Evolutionary conservation across 2,113 vertebrate species (phyloP).

Genomic region (Tetraodon nigroviridis): DNA sequence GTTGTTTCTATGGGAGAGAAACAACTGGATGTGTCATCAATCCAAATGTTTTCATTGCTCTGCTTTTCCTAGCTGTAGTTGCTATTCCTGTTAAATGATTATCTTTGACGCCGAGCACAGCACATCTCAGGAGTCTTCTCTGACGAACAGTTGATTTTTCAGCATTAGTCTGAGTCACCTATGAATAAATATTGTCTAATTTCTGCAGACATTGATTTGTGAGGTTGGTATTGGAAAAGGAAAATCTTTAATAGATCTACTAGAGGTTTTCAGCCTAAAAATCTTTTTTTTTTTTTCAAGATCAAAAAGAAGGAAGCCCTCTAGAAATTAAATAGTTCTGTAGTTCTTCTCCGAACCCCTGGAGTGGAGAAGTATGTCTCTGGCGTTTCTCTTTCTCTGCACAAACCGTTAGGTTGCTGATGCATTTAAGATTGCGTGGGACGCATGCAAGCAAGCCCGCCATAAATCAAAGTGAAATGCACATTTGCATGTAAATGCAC

Average conservation of each 20-base stretch:
- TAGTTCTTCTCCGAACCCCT: too few species aligned
- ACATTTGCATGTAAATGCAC: conserved; percentile 19
- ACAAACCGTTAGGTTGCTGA: background rate
- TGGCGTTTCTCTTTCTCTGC: background rate
- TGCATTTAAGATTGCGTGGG: too few species aligned
- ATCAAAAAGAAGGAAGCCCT: background rate
- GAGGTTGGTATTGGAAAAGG: conserved; percentile 1
- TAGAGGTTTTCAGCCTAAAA: background rate
- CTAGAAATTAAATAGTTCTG: background rate
- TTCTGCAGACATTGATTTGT: background rate
- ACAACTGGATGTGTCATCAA: conserved; percentile 21
- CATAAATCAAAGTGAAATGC: conserved; percentile 11
- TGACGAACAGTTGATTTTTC: conserved; percentile 5
- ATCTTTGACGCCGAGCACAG: conserved; percentile 6
- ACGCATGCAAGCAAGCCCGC: background rate
- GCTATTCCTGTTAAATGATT: conserved; percentile 11
- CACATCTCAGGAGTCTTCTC: conserved; percentile 7
- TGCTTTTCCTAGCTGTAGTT: background rate
- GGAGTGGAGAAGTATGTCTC: background rate
- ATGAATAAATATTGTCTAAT: background rate
- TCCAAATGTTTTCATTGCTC: conserved; percentile 10
- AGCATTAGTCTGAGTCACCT: conserved; percentile 14
- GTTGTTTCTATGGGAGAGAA: conserved; percentile 32
- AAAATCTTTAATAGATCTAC: background rate
- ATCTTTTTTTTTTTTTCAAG: conserved; percentile 1